A percentile compares a stretch with the other conserved stretches of the same genome.
Conservation (phyloP, 2,888 invertebrate species). For the Morpho achilles region DNA sequence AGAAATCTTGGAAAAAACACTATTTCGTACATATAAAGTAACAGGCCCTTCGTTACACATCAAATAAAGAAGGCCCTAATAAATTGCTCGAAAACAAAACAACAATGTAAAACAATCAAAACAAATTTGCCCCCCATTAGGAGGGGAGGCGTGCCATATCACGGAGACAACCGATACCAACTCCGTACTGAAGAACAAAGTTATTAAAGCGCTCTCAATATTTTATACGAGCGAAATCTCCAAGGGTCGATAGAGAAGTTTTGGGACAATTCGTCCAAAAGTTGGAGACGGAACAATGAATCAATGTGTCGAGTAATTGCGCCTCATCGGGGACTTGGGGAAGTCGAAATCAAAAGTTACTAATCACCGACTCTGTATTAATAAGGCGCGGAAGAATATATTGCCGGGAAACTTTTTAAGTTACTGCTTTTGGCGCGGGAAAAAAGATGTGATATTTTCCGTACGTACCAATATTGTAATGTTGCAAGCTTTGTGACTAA, state of each 20-base stretch:
- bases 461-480: no score
- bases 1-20: no score
- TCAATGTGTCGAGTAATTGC: slow-evolving; percentile 77
- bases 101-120: slow-evolving; percentile 31
- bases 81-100: slow-evolving; percentile 18
- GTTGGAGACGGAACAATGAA: slow-evolving; percentile 64
- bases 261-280: slow-evolving; percentile 49
- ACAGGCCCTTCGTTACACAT: no score
- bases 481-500: no score
- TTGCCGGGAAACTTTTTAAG: slow-evolving; percentile 12
- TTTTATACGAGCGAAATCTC: slow-evolving; percentile 51
- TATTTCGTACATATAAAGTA: no score
- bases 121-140: slow-evolving; percentile 33
- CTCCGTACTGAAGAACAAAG: slow-evolving; percentile 51
- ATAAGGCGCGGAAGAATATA: slow-evolving; percentile 42
- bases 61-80: background rate
- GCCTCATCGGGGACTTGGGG: slow-evolving; percentile 52
- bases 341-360: slow-evolving; percentile 69
- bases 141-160: slow-evolving; percentile 54
- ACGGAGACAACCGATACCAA: slow-evolving; percentile 39
- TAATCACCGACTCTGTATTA: slow-evolving; percentile 70
- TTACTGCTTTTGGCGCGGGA: no score
- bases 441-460: no score
- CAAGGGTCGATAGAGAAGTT: slow-evolving; percentile 42
- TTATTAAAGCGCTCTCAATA: slow-evolving; percentile 57